Percentiles rank a stretch among this genome's conserved stretches.
phyloP scores from a whole-genome alignment of 2,888 invertebrate genomes.

The Tuta absoluta region DNA sequence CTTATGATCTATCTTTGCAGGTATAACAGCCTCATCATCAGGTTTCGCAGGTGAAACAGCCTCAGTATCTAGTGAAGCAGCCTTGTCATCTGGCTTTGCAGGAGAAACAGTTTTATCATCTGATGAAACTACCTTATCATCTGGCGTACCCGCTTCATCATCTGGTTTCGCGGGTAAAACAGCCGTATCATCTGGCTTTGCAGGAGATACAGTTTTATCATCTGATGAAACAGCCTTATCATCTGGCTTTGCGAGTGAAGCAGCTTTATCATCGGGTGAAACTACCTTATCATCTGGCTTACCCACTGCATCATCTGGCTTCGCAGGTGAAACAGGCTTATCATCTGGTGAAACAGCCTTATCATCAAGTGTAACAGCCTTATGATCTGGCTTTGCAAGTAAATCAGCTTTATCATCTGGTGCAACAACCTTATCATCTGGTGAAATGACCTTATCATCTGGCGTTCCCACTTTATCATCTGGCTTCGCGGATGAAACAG shows the following conservation, averaged over 20 bases:
- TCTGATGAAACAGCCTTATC: slow-evolving; percentile 23
- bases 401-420: not conserved
- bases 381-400: not conserved
- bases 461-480: slow-evolving; percentile 3
- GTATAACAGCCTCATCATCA: slow-evolving; percentile 19
- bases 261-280: not conserved
- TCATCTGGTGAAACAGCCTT: not conserved
- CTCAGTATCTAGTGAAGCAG: not conserved
- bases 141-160: slow-evolving; percentile 21
- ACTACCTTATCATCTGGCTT: not conserved
- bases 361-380: not conserved
- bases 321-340: not conserved
- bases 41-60: not conserved
- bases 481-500: not conserved
- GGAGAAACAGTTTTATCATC: too few relatives aligned
- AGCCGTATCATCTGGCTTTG: not conserved
- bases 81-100: slow-evolving; percentile 26
- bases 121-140: slow-evolving; percentile 28
- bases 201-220: not conserved
- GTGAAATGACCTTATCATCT: slow-evolving; percentile 28
- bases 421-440: slow-evolving; percentile 15
- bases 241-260: not conserved
- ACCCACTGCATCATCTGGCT: not conserved
- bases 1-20: slow-evolving; percentile 26
- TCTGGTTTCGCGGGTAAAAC: slow-evolving; percentile 2